Conservation (phyloP, 2,888 invertebrate species). For the Hedya salicella region DNA sequence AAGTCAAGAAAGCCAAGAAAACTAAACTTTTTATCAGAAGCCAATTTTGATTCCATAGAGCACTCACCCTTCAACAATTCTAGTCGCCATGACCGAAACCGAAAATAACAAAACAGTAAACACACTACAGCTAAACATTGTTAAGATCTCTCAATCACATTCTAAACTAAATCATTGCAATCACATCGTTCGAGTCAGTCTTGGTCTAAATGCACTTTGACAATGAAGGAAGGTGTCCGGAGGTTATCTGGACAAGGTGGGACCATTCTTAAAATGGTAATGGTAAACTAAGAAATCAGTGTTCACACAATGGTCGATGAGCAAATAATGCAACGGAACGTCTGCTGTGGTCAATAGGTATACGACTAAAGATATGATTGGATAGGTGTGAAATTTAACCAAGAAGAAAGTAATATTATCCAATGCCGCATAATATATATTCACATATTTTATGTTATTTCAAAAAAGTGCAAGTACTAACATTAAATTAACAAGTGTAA, state of each 20-base stretch:
- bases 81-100: slow-evolving; percentile 64
- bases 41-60: no score
- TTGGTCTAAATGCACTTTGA: slow-evolving; percentile 60
- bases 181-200: slow-evolving; percentile 55
- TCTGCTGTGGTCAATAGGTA: slow-evolving; percentile 38
- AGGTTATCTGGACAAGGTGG: slow-evolving; percentile 70
- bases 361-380: not conserved
- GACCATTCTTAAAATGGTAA: slow-evolving; percentile 71
- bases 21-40: no score
- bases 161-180: slow-evolving; percentile 35
- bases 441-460: no score
- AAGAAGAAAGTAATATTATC: not conserved
- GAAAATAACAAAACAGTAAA: slow-evolving; percentile 61
- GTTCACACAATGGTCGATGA: slow-evolving; percentile 64
- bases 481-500: no score
- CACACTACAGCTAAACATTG: slow-evolving; percentile 71
- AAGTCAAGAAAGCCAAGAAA: no score
- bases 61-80: slow-evolving; percentile 69
- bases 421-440: no score
- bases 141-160: slow-evolving; percentile 49
- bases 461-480: no score
- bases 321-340: slow-evolving; percentile 52
- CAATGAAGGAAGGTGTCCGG: slow-evolving; percentile 55
- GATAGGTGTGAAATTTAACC: not conserved
- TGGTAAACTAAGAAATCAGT: slow-evolving; percentile 73